Evolutionary conservation across 1,140 invertebrate species (phyloP), one percentile per base, ranked within the genome.

Genomic region (Polypedilum vanderplanki): DNA sequence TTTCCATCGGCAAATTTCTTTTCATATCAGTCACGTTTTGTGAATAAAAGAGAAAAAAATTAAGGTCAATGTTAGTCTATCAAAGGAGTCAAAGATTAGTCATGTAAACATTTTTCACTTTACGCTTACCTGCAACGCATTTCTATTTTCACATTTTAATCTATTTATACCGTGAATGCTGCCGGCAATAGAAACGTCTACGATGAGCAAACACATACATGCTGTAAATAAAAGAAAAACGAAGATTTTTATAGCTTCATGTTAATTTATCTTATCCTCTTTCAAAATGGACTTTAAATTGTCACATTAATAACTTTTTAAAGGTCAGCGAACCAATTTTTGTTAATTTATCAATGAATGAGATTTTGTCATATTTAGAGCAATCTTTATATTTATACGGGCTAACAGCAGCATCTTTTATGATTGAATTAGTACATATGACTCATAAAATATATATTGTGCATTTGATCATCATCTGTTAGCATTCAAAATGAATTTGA

Each of bases 141-240:
- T 24, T 73, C 70, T 46, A 57, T 73, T 46, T 75, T 73, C 41
- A 73, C 75, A 75, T 75, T 57, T 73, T 5, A 57, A 17, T 57
- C 75, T 24, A 12, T 73, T 40, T 33, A 75, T 73, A 17, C 70
- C 75, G 40, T 75, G 17, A 41, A 70, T 67, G 22, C 41, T 22
- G 24, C 64, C 57, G 10, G 33, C 24, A 18, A 20, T 12, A 65
- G 64, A 9, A 57, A 57, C 46, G n/a, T 57, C 17, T 3, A 75
- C 15, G 64, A 17, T 40, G 33, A 9, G 15, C 8, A n/a, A 15
- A 18, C 64, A 33, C 24, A 75, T 22, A 75, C 67, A 75, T 70
- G 65, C 17, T 20, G 18, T 22, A 70, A 20, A 22, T 70, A 7
- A 67, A 70, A 70, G 17, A 8, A 22, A 67, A 70, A 70, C 10